Base-by-base conservation (phyloP, 2,113 vertebrate genomes). In the Camelus dromedarius region DNA sequence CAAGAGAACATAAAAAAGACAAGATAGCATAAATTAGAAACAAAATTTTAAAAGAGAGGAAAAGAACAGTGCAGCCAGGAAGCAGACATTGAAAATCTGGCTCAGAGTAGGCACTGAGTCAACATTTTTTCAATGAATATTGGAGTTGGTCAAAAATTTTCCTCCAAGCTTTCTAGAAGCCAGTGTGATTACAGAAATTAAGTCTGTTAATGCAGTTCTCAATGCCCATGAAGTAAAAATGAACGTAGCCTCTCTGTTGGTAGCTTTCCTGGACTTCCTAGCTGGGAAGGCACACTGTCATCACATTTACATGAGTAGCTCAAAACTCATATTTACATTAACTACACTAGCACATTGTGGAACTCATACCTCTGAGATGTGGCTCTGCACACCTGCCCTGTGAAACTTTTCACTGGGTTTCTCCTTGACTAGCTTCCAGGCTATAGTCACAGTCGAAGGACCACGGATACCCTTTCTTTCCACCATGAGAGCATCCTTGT, bases 21-120 rank as follows among this genome's bases (percentile, higher is more conserved):
- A 96, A 95, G 82, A 85, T 18, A 89, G 90, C 42, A 96, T 83
- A 96, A 92, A 92, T 96, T 95, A 92, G 80, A 94, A 84, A 91
- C 42, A 83, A 42, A 28, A 22, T 52, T 77, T 48, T 35, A 76
- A 64, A 6, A 81, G 24, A 56, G 69, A 58, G 14, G 7, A 73
- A 69, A 92, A 62, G 12, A 91, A 91, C 69, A 67, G 12, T 58
- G 69, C 15, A 93, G 35, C 6, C 32, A 79, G 72, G 56, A 95
- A 64, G 70, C 69, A 93, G 77, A 93, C 19, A 73, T n/a, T 67
- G 32, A 60, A 73, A 91, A 81, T 9, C 20, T 52, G 66, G 70
- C 42, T 38, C 18, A n/a, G 52, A 38, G 18, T 64, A 85, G 64
- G 30, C 13, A 67, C 5, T 82, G 48, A 20, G 64, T 92, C 79